Evolutionary conservation across 2,888 invertebrate species (phyloP), one percentile per base, ranked within the genome.

Genomic region (Asteroscopus sphinx): DNA sequence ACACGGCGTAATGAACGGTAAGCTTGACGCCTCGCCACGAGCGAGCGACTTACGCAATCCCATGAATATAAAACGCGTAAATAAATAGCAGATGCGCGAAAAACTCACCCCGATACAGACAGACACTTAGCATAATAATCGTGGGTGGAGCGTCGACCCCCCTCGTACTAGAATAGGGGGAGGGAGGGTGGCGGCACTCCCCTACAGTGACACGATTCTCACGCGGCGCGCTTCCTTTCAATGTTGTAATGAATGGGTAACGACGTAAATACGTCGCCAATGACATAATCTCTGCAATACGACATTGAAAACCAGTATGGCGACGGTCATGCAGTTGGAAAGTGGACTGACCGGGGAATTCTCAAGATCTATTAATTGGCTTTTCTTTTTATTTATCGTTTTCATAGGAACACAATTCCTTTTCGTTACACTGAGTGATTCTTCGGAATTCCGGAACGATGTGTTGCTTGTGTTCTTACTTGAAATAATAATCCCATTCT

Each of bases 31-130:
- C 83, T 86, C 79, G 82, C 86, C 82, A 86, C 86, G 85, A 85
- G 76, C 85, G 86, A 87, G 79, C 85, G 82, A 81, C 83, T 85
- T 87, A 84, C 86, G 83, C 88, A 91, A 89, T 87, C 87, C 90
- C 79, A 93, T 93, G 93, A 94, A 93, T 94, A 93, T 91, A 93
- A 92, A 93, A 86, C 89, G 89, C 91, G 91, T 93, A 94, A 94
- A 93, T 93, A 94, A 93, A 94, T 93, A 94, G 92, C 93, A 93
- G 94, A 94, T 93, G 94, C 92, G 93, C 93, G 93, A 93, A 94
- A 93, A 93, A 91, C 85, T 91, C 92, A 86, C 91, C 92, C 92
- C 89, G 88, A 79, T 87, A 87, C 89, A 85, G 87, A 85, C 87
- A 89, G 87, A 92, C 92, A 92, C 92, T 93, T 93, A 91, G 92